Percentiles rank a stretch among this genome's conserved stretches.
Evolutionary conservation across 1,140 invertebrate genomes (phyloP).

Genomic region (Daktulosphaira vitifoliae): DNA sequence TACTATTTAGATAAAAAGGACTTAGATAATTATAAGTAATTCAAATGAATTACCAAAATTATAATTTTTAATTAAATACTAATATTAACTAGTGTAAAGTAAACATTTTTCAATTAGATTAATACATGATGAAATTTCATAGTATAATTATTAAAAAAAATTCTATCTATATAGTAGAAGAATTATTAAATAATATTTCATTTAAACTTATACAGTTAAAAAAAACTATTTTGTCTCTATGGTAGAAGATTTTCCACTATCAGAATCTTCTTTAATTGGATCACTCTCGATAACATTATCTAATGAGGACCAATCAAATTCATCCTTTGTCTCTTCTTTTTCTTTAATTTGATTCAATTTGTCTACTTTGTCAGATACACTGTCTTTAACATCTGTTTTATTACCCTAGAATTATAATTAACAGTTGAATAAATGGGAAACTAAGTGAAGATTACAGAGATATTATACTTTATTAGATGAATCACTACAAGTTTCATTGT

Average conservation of each 20-base stretch:
- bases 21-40: no score
- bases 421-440: not conserved
- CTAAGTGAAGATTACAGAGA: not conserved
- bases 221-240: not conserved
- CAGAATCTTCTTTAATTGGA: constrained; percentile 7
- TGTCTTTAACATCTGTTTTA: constrained; percentile 13
- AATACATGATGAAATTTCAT: no score
- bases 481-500: not conserved
- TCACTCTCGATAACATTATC: not conserved
- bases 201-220: no score
- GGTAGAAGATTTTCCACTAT: constrained; percentile 1
- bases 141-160: no score
- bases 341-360: constrained; percentile 5
- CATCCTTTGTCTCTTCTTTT: not conserved
- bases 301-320: constrained; percentile 20
- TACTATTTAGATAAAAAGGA: no score
- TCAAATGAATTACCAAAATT: no score
- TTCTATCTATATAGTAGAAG: no score
- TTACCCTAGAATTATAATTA: constrained; percentile 2
- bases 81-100: no score
- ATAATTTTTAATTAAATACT: no score
- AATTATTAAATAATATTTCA: no score
- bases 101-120: no score
- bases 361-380: constrained; percentile 11
- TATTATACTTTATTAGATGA: constrained; percentile 19